phyloP scores from a whole-genome alignment of 1,140 invertebrate genomes.

The Liolophura sinensis region DNA sequence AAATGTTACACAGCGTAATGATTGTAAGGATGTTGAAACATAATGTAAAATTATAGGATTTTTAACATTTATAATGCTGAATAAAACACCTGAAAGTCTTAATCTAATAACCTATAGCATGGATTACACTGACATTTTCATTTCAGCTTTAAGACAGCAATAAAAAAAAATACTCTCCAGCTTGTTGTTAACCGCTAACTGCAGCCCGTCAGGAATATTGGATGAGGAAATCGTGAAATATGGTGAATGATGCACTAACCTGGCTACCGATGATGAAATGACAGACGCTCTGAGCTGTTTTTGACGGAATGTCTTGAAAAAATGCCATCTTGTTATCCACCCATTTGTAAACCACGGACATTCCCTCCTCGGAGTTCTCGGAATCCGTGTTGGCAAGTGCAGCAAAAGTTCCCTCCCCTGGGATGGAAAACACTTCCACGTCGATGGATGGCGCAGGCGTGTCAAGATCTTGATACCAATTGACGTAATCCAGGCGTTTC shows the following conservation, averaged over 20 bases:
- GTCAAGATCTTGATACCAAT: conserved; percentile 42
- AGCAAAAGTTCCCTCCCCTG: conserved; percentile 49
- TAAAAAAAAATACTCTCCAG: too few species aligned
- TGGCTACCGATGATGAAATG: conserved; percentile 43
- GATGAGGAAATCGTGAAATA: not conserved
- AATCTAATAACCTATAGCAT: too few species aligned
- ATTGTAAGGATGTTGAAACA: too few species aligned
- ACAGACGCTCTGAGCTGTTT: conserved; percentile 45
- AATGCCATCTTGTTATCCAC: conserved; percentile 34
- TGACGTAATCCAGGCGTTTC: conserved; percentile 46
- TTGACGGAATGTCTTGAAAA: conserved; percentile 46
- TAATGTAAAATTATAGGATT: too few species aligned
- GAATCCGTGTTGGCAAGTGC: conserved; percentile 38
- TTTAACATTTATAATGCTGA: too few species aligned
- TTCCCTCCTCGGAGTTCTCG: conserved; percentile 16
- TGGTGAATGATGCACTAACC: conserved; percentile 25
- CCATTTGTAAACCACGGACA: conserved; percentile 50
- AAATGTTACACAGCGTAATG: too few species aligned
- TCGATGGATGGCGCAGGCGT: conserved; percentile 45
- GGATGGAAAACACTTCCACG: conserved; percentile 49
- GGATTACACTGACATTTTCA: too few species aligned
- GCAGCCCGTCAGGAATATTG: too few species aligned
- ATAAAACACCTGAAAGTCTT: too few species aligned
- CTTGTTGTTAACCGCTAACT: too few species aligned
- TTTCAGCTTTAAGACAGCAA: too few species aligned